A percentile compares a stretch with the other conserved stretches of the same genome.
These are phyloP conservation scores for Bombus confusus DNA, from an alignment of 1,140 invertebrate genomes.

Conservation along the genomic window DNA sequence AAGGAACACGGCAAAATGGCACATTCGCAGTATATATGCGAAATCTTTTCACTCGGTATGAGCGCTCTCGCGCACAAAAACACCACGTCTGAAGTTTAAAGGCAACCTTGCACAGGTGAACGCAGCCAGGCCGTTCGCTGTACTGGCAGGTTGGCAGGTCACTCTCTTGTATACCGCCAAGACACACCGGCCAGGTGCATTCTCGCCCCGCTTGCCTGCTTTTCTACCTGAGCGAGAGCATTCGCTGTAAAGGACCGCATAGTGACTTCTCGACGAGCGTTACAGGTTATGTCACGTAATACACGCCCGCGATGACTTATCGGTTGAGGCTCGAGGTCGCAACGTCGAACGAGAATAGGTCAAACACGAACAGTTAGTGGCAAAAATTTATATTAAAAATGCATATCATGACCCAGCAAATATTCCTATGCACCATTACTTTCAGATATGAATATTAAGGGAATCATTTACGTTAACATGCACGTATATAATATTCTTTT, in stretches of 20 bases:
- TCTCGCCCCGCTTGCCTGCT: constrained; percentile 72
- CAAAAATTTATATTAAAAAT: constrained; percentile 29
- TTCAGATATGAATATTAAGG: too few species aligned
- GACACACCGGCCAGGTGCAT: constrained; percentile 74
- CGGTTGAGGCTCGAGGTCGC: constrained; percentile 66
- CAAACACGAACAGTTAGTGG: constrained; percentile 40
- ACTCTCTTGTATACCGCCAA: constrained; percentile 71
- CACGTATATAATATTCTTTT: background rate
- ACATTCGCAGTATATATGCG: background rate
- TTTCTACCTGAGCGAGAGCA: constrained; percentile 57
- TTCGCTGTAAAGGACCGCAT: constrained; percentile 38
- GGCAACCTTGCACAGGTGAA: constrained; percentile 72
- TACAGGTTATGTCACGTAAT: constrained; percentile 71
- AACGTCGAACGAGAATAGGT: constrained; percentile 59
- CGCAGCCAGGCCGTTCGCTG: constrained; percentile 69
- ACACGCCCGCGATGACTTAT: constrained; percentile 67
- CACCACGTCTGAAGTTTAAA: constrained; percentile 58
- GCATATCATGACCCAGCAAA: background rate
- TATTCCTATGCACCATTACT: background rate
- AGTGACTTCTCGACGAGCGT: constrained; percentile 58
- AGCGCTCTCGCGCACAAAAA: constrained; percentile 27
- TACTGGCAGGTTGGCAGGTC: constrained; percentile 76
- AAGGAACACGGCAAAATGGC: constrained; percentile 7
- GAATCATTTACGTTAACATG: background rate
- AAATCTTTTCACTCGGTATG: constrained; percentile 26